phyloP scores from a whole-genome alignment of 2,888 invertebrate genomes.

The Pilophorus perplexus region DNA sequence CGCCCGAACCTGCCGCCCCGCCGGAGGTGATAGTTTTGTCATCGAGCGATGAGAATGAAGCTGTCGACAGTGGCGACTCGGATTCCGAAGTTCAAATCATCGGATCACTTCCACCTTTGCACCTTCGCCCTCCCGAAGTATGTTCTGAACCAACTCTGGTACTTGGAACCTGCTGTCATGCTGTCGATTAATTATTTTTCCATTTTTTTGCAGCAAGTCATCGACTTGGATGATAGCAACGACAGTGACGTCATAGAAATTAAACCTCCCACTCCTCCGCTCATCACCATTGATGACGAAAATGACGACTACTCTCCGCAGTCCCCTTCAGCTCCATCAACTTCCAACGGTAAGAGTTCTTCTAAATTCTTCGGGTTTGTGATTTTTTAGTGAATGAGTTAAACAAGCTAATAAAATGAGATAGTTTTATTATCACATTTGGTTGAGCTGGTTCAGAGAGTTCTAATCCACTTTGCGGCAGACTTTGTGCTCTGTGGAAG shows the following conservation, averaged over 20 bases:
- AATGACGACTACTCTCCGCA: not conserved
- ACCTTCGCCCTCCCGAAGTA: conserved; percentile 15
- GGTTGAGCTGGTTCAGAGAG: too few relatives aligned
- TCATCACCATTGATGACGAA: conserved; percentile 12
- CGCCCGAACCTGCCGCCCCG: not conserved
- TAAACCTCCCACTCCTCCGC: conserved; percentile 7
- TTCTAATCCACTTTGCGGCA: too few relatives aligned
- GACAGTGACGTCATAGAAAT: conserved; percentile 32
- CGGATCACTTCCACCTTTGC: conserved; percentile 1
- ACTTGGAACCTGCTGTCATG: too few relatives aligned
- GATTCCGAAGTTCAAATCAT: conserved; percentile 25
- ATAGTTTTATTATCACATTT: too few relatives aligned
- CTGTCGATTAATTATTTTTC: not conserved
- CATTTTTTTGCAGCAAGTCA: not conserved
- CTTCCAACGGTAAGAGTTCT: conserved; percentile 10
- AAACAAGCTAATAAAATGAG: too few relatives aligned
- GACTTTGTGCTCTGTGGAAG: not conserved
- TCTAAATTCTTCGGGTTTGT: too few relatives aligned
- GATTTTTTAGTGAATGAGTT: too few relatives aligned
- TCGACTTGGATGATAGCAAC: conserved; percentile 12
- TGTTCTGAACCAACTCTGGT: too few relatives aligned
- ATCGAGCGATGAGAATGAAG: conserved; percentile 8
- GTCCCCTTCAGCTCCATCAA: not conserved
- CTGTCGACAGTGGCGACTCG: not conserved
- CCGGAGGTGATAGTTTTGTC: conserved; percentile 24